phyloP scores from a whole-genome alignment of 30 jellyfish, hydroid and myxozoan species.

The Pelagia noctiluca region DNA sequence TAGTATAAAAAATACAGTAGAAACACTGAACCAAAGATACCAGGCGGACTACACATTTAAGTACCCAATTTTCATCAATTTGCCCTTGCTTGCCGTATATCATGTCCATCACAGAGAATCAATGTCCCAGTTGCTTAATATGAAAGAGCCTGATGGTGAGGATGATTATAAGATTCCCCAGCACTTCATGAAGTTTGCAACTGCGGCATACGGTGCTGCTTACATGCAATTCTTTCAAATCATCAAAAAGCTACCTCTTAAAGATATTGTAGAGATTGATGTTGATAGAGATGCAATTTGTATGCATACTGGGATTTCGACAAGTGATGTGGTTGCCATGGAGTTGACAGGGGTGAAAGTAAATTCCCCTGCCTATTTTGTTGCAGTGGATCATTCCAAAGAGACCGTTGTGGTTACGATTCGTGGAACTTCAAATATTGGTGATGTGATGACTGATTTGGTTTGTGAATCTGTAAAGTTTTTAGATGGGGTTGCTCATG shows the following conservation, averaged over 20 bases:
- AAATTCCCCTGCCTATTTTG: slow-evolving; percentile 44
- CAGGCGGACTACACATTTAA: slow-evolving; percentile 31
- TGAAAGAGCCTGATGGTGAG: slow-evolving; percentile 39
- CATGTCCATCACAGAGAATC: slow-evolving; percentile 43
- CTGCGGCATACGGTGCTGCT: slow-evolving; percentile 66
- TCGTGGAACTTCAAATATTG: slow-evolving; percentile 64
- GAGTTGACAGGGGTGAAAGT: slow-evolving; percentile 42
- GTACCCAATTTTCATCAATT: slow-evolving; percentile 48
- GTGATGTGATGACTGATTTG: slow-evolving; percentile 58
- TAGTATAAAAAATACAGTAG: slow-evolving; percentile 43
- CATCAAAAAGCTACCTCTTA: slow-evolving; percentile 46
- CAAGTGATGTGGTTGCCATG: slow-evolving; percentile 29
- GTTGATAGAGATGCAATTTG: slow-evolving; percentile 41
- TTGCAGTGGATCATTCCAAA: slow-evolving; percentile 46
- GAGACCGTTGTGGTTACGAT: slow-evolving; percentile 54
- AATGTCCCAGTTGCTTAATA: not conserved
- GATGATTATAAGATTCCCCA: slow-evolving; percentile 30
- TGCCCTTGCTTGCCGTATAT: slow-evolving; percentile 57
- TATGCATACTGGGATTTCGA: slow-evolving; percentile 49
- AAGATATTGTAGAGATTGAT: slow-evolving; percentile 28
- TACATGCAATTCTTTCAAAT: slow-evolving; percentile 51
- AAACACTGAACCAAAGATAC: slow-evolving; percentile 49
- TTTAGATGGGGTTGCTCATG: slow-evolving; percentile 59
- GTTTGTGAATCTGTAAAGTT: slow-evolving; percentile 63
- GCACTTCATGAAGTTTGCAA: slow-evolving; percentile 65